Percentiles rank a stretch among this genome's conserved stretches.
Evolutionary conservation across 2,113 vertebrate genomes (phyloP).

Genomic region (Ceyx margarethae): DNA sequence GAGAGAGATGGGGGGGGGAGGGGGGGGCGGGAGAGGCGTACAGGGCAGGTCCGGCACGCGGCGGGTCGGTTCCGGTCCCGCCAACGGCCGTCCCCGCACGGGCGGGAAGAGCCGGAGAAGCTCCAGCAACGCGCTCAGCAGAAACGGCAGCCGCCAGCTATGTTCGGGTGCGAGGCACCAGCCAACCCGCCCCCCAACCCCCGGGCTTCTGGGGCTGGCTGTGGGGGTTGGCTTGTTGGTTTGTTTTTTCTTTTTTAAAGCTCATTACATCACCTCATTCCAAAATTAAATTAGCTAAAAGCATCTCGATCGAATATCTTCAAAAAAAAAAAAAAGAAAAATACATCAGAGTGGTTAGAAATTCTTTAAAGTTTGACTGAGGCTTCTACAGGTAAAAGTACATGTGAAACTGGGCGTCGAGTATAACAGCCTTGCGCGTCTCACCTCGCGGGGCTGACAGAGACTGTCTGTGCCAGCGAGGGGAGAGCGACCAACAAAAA

Average conservation of each 20-base stretch:
- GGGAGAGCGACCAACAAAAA: neutral
- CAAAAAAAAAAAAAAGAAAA: neutral
- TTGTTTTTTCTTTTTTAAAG: neutral
- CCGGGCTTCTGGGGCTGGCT: no score
- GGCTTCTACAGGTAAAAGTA: neutral
- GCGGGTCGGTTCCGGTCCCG: neutral
- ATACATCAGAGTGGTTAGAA: neutral
- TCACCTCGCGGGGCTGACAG: constrained; percentile 18
- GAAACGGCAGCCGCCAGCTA: no score
- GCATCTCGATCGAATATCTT: neutral
- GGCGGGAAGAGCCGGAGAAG: no score
- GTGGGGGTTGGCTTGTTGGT: no score
- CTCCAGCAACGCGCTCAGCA: no score
- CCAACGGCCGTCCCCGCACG: neutral
- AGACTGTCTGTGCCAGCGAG: neutral
- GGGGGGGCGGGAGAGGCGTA: constrained; percentile 5
- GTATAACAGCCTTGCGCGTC: neutral
- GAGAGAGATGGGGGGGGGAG: no score
- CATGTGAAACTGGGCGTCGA: constrained; percentile 16
- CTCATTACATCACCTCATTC: constrained; percentile 32
- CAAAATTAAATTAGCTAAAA: constrained; percentile 36
- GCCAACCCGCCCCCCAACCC: no score
- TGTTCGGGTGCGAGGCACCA: no score
- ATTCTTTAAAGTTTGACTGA: constrained; percentile 25
- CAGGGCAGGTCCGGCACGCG: neutral